Evolutionary conservation across 2,113 vertebrate genomes (phyloP).

Genomic region (Maccullochella peelii): DNA sequence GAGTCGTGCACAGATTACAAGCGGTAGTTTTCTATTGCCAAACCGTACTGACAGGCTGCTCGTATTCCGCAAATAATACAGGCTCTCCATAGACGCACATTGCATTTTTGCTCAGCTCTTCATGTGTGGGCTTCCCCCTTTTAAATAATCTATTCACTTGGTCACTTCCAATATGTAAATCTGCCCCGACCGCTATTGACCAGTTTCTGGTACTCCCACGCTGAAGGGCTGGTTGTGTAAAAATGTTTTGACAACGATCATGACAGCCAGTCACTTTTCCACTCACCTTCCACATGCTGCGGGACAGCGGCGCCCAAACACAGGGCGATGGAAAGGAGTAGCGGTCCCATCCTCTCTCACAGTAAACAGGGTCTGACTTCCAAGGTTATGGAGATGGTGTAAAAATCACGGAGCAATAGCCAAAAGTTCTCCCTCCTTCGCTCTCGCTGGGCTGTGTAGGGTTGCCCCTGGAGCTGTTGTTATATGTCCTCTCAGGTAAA

Average conservation of each 20-base stretch:
- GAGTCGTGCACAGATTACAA: not conserved
- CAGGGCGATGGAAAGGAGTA: conserved; percentile 80
- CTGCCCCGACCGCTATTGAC: not conserved
- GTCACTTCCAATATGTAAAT: conserved; percentile 10
- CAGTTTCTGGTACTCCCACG: conserved; percentile 6
- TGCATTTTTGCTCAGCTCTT: not conserved
- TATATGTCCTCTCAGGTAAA: conserved; percentile 66
- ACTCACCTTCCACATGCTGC: conserved; percentile 84
- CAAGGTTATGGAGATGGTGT: conserved; percentile 71
- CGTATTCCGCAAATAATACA: conserved; percentile 30
- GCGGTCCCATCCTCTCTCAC: conserved; percentile 82
- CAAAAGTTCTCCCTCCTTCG: conserved; percentile 76
- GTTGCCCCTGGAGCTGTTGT: conserved; percentile 39
- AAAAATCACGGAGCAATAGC: conserved; percentile 45
- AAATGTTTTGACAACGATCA: conserved; percentile 18
- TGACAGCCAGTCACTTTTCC: conserved; percentile 56
- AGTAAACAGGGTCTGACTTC: conserved; percentile 67
- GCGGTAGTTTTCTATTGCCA: not conserved
- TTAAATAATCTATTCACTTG: not conserved
- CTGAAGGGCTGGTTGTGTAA: not conserved
- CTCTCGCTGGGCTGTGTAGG: conserved; percentile 39
- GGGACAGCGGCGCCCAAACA: conserved; percentile 83
- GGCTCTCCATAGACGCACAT: not conserved
- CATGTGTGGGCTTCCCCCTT: not conserved
- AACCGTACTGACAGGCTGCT: conserved; percentile 10